phyloP scores from a whole-genome alignment of 2,113 vertebrate species.

The Panthera leo region DNA sequence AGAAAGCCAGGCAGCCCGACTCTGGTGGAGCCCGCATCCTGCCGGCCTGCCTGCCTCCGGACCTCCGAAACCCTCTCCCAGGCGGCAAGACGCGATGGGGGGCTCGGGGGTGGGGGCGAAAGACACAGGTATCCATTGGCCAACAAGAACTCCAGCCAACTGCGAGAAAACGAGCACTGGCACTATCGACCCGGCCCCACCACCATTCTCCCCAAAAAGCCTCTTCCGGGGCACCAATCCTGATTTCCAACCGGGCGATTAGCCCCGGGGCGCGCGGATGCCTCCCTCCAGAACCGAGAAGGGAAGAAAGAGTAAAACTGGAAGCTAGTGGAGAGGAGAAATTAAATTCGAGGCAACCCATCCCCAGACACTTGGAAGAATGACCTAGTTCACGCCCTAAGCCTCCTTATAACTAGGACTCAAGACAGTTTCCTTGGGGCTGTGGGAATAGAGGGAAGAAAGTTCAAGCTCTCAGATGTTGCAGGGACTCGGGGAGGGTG shows the following conservation, averaged over 20 bases:
- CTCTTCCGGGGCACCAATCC: background rate
- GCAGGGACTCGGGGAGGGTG: background rate
- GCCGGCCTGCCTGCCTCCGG: background rate
- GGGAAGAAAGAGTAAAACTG: too few relatives aligned
- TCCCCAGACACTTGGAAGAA: background rate
- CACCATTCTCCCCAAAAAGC: background rate
- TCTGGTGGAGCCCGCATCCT: background rate
- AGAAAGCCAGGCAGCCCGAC: background rate
- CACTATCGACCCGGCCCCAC: fast-evolving
- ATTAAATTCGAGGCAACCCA: background rate
- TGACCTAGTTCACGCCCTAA: constrained; percentile 31
- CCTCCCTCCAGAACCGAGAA: background rate
- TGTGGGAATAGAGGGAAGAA: background rate
- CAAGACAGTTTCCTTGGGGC: background rate
- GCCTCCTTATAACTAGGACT: background rate
- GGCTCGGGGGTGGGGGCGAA: background rate
- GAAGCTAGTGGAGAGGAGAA: background rate
- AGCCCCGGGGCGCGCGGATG: background rate
- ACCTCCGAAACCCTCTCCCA: background rate
- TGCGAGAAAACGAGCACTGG: background rate
- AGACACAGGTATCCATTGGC: background rate
- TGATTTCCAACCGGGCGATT: background rate
- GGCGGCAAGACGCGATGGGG: background rate
- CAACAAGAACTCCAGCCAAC: background rate
- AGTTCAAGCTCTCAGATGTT: background rate